Evolutionary conservation across 2,888 invertebrate species (phyloP).

Genomic region (Stenotaenia linearis): DNA sequence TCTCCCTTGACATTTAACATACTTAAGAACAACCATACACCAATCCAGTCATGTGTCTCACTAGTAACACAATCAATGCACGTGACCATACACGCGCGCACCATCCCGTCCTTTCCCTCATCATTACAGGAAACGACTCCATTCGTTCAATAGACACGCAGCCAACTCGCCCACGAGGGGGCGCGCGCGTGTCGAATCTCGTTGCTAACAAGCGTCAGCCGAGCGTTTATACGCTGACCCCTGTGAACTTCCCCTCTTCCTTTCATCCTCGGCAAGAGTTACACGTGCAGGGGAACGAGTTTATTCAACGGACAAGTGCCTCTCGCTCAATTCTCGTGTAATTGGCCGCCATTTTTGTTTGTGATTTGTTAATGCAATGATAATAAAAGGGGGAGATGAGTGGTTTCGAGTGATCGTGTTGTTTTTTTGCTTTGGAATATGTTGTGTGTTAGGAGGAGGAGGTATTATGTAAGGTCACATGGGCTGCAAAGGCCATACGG

Average conservation of each 20-base stretch:
- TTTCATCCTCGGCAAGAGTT: neutral
- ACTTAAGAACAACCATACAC: neutral
- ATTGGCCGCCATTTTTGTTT: neutral
- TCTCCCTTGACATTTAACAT: neutral
- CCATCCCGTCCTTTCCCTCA: neutral
- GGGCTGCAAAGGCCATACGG: too few species aligned
- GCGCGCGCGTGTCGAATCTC: neutral
- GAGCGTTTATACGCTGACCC: neutral
- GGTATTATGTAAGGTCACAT: too few species aligned
- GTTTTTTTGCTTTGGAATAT: neutral
- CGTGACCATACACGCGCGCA: neutral
- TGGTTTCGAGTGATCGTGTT: neutral
- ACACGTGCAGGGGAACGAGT: neutral
- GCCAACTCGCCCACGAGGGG: neutral
- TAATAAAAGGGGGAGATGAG: neutral
- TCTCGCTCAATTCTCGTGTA: neutral
- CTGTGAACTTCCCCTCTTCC: neutral
- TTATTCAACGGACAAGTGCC: neutral
- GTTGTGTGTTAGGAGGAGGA: too few species aligned
- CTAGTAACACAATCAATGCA: neutral
- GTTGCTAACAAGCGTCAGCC: neutral
- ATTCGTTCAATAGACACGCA: neutral
- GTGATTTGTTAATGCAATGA: neutral
- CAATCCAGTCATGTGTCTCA: neutral
- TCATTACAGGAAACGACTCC: neutral